phyloP scores from a whole-genome alignment of 2,888 invertebrate species.

The Branchellion lobata region DNA sequence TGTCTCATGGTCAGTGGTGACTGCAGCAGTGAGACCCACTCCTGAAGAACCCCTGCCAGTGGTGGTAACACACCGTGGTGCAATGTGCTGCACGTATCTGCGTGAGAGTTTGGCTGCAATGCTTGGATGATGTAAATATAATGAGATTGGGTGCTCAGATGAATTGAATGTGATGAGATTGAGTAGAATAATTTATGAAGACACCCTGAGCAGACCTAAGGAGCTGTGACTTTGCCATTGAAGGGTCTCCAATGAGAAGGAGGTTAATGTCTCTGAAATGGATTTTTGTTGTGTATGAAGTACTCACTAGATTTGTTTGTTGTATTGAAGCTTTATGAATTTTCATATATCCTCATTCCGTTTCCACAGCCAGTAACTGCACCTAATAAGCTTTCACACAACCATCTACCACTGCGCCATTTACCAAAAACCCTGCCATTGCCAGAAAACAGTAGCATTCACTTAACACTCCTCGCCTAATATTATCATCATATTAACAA shows the following conservation, averaged over 20 bases:
- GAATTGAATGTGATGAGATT: background rate
- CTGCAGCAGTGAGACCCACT: conserved; percentile 96
- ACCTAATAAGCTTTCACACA: too few relatives aligned
- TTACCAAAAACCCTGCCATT: too few relatives aligned
- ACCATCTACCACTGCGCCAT: too few relatives aligned
- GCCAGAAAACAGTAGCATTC: too few relatives aligned
- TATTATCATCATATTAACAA: too few relatives aligned
- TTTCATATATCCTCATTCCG: background rate
- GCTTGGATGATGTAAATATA: too few relatives aligned
- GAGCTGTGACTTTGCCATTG: conserved; percentile 93
- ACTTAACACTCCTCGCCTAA: too few relatives aligned
- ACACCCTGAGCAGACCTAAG: conserved; percentile 60
- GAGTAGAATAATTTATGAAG: too few relatives aligned
- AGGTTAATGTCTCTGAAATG: conserved; percentile 74
- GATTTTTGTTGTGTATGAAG: too few relatives aligned
- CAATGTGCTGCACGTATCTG: conserved; percentile 87
- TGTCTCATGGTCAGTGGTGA: conserved; percentile 91
- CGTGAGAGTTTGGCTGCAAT: too few relatives aligned
- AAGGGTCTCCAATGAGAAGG: conserved; percentile 94
- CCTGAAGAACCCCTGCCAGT: conserved; percentile 97
- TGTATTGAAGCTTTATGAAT: background rate
- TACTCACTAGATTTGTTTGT: too few relatives aligned
- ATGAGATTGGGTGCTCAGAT: background rate
- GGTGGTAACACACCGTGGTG: conserved; percentile 92
- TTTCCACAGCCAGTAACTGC: background rate